These are phyloP conservation scores for Bruchidius siliquastri DNA, from an alignment of 2,888 invertebrate genomes.

Conservation along the genomic window DNA sequence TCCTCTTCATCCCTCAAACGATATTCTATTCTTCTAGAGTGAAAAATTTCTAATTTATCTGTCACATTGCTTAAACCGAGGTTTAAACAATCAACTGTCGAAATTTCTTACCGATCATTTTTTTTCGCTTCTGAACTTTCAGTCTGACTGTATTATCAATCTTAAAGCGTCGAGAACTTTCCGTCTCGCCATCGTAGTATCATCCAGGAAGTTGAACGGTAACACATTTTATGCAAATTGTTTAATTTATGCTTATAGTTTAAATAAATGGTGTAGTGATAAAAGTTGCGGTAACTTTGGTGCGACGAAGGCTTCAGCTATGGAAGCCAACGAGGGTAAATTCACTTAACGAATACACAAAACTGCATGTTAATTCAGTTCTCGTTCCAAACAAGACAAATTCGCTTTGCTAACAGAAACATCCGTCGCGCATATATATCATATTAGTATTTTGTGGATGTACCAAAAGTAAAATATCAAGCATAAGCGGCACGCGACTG, in stretches of 20 bases:
- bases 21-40: too few species aligned
- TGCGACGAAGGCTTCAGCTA: not conserved
- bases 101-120: too few species aligned
- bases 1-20: too few species aligned
- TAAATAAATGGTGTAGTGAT: constrained; percentile 27
- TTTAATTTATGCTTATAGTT: constrained; percentile 27
- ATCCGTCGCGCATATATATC: constrained; percentile 16
- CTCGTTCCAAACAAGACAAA: constrained; percentile 17
- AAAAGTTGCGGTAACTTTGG: constrained; percentile 18
- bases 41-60: too few species aligned
- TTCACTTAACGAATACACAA: constrained; percentile 32
- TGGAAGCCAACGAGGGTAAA: constrained; percentile 24
- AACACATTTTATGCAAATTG: constrained; percentile 26
- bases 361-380: constrained; percentile 32
- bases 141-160: too few species aligned
- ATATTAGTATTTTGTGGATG: constrained; percentile 10
- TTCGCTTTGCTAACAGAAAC: constrained; percentile 17
- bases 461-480: not conserved
- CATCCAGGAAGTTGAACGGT: not conserved
- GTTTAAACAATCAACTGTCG: too few species aligned
- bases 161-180: not conserved
- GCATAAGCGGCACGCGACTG: too few species aligned
- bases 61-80: too few species aligned
- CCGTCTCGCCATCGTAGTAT: not conserved
- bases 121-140: too few species aligned